Evolutionary conservation across 1,140 invertebrate species (phyloP), one percentile per base, ranked within the genome.

Genomic region (Leptoteleia sp.): DNA sequence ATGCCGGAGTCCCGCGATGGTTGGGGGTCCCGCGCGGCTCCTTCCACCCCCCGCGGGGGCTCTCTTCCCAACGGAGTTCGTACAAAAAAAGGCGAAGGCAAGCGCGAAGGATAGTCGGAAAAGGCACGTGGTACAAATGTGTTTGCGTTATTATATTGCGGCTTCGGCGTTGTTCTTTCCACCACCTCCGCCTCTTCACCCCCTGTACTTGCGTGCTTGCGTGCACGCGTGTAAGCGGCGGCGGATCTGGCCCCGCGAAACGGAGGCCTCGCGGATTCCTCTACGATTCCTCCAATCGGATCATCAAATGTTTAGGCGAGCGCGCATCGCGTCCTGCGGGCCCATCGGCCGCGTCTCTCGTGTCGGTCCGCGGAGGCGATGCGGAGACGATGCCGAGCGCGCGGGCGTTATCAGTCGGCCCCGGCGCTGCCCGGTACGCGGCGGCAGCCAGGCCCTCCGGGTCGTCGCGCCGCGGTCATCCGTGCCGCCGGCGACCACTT

Each of bases 61-160:
- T n/a, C n/a, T n/a, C n/a, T n/a, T n/a, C n/a, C n/a, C n/a, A n/a
- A n/a, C n/a, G n/a, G n/a, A n/a, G n/a, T n/a, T 65, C 37, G 61
- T 65, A 65, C 38, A 68, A 67, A 55, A 52, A 16, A n/a, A 61
- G n/a, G n/a, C n/a, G 45, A 65, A 65, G 61, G 61, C 61, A 65
- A 65, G n/a, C n/a, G 61, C 61, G 61, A 43, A 43, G 47, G 61
- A 65, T 65, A 65, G 54, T 71, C 54, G 42, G 42, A 48, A 13
- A 71, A 71, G 67, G 67, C 67, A 71, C 54, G 54, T 71, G 67
- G 67, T 61, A 48, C 16, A n/a, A 59, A 45, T 59, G 55, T 45
- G 40, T 59, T 59, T 59, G 17, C 38, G 38, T 57, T 57, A 16
- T 12, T n/a, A n/a, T n/a, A n/a, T n/a, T n/a, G n/a, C n/a, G n/a